A percentile compares a stretch with the other conserved stretches of the same genome.
Conservation (phyloP, 2,113 vertebrate species). For the Eubucco bourcierii region DNA sequence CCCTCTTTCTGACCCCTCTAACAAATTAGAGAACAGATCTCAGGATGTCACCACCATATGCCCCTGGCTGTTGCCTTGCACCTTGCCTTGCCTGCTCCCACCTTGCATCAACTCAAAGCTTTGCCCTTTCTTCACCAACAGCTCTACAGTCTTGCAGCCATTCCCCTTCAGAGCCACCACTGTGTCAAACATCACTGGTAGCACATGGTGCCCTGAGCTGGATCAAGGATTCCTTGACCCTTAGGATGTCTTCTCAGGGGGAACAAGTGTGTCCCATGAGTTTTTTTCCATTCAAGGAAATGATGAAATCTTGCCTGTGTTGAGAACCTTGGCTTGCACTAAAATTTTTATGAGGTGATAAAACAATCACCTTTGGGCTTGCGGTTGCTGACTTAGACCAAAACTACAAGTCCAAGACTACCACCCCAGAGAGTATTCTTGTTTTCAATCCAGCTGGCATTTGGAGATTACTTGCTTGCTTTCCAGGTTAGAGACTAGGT, state of each 20-base stretch:
- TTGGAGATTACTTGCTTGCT: neutral
- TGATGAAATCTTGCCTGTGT: neutral
- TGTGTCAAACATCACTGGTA: neutral
- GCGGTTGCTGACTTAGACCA: neutral
- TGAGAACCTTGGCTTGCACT: neutral
- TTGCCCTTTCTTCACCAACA: neutral
- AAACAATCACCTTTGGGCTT: constrained; percentile 2
- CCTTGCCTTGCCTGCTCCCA: neutral
- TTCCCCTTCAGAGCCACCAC: fast-evolving
- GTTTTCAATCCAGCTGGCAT: constrained; percentile 5
- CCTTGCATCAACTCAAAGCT: neutral
- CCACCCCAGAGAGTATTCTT: neutral
- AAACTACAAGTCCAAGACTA: neutral
- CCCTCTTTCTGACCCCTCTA: neutral
- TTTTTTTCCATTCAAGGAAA: neutral
- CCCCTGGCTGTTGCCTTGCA: neutral
- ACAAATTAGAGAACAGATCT: neutral
- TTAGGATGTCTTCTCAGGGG: fast-evolving
- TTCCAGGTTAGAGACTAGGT: neutral
- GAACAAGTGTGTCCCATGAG: neutral
- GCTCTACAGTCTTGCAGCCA: neutral
- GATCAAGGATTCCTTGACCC: neutral
- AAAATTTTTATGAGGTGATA: constrained; percentile 21
- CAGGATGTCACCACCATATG: fast-evolving
- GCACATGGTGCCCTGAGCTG: neutral